Percentiles rank a stretch among this genome's conserved stretches.
Conservation (phyloP, 2,113 vertebrate species). For the human region GRCh38 chr13:58304501-58305000, state of each 20-base stretch:
- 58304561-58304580: background rate
- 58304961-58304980: background rate
- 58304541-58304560: background rate
- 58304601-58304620: background rate
- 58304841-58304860: background rate
- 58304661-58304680: background rate
- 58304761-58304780: background rate
- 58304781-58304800: background rate
- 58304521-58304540: background rate
- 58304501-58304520: background rate
- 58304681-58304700: background rate
- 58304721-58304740: background rate
- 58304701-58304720: background rate
- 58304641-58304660: background rate
- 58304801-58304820: background rate
- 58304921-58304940: background rate
- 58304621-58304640: background rate
- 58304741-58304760: background rate
- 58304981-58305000: background rate
- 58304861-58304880: background rate
- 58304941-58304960: background rate
- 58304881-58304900: background rate
- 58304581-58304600: background rate
- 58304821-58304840: background rate
- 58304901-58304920: background rate